phyloP scores from a whole-genome alignment of 2,888 invertebrate genomes.

The Apodemia duryi region DNA sequence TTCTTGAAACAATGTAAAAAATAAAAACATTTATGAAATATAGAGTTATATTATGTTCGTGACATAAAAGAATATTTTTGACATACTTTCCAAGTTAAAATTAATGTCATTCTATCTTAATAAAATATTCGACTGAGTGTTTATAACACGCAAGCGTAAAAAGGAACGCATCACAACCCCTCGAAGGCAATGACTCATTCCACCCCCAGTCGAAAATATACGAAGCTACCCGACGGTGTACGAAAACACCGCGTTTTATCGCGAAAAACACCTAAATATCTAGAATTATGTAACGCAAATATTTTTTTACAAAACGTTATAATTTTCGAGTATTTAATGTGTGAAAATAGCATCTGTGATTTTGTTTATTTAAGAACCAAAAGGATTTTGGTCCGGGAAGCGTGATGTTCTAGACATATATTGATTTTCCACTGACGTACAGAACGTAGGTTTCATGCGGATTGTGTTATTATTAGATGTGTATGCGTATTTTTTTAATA shows the following conservation, averaged over 20 bases:
- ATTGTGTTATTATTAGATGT: conserved; percentile 59
- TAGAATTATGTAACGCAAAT: conserved; percentile 60
- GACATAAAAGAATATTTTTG: background rate
- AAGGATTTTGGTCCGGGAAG: conserved; percentile 25
- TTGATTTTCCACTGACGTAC: conserved; percentile 71
- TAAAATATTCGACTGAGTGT: background rate
- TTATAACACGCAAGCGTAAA: conserved; percentile 36
- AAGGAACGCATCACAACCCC: conserved; percentile 66
- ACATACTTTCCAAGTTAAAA: conserved; percentile 13
- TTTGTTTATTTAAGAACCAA: conserved; percentile 29
- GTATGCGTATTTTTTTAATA: conserved; percentile 44
- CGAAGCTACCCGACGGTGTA: conserved; percentile 46
- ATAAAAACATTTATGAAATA: too few relatives aligned
- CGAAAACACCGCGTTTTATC: conserved; percentile 50
- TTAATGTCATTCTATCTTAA: conserved; percentile 15
- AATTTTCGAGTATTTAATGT: conserved; percentile 16
- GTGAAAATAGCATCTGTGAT: conserved; percentile 8
- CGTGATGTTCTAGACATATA: conserved; percentile 47
- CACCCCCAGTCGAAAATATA: conserved; percentile 52
- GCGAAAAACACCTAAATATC: conserved; percentile 57
- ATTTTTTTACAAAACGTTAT: conserved; percentile 24
- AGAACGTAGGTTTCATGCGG: conserved; percentile 53
- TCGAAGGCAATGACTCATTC: conserved; percentile 62
- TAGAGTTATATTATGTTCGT: too few relatives aligned
- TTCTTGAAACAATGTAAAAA: too few relatives aligned